Evolutionary conservation across 1,140 invertebrate species (phyloP).

Genomic region (Rhizoglyphus robini): DNA sequence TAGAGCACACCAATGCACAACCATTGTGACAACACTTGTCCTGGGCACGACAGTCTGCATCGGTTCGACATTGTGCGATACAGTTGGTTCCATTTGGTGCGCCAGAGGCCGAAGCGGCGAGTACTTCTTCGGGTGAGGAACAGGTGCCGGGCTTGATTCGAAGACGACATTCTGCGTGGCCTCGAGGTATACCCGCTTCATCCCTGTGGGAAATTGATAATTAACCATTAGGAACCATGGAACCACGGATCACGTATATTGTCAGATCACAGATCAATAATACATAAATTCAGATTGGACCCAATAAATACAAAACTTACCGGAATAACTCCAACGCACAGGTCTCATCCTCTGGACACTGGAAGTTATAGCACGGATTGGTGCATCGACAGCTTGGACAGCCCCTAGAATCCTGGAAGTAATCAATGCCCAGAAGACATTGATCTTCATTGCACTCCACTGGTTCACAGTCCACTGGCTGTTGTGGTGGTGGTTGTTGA

Average conservation of each 20-base stretch:
- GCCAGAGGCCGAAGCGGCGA: not conserved
- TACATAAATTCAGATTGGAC: too few species aligned
- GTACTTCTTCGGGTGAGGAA: constrained; percentile 34
- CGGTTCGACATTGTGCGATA: constrained; percentile 54
- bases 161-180: constrained; percentile 26
- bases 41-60: constrained; percentile 60
- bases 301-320: constrained; percentile 26
- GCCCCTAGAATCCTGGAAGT: constrained; percentile 43
- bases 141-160: constrained; percentile 55
- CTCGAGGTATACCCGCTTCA: constrained; percentile 20
- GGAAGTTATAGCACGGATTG: constrained; percentile 51
- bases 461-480: constrained; percentile 20
- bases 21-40: constrained; percentile 67
- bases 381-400: constrained; percentile 61
- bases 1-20: constrained; percentile 55
- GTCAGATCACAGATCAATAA: too few species aligned
- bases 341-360: constrained; percentile 46
- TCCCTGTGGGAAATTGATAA: too few species aligned
- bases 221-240: too few species aligned
- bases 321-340: constrained; percentile 49
- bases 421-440: constrained; percentile 61
- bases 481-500: not conserved
- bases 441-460: constrained; percentile 30
- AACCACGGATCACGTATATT: too few species aligned
- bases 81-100: constrained; percentile 59